Evolutionary conservation across 2,888 invertebrate species (phyloP), one percentile per base, ranked within the genome.

Genomic region (Agriotes lineatus): DNA sequence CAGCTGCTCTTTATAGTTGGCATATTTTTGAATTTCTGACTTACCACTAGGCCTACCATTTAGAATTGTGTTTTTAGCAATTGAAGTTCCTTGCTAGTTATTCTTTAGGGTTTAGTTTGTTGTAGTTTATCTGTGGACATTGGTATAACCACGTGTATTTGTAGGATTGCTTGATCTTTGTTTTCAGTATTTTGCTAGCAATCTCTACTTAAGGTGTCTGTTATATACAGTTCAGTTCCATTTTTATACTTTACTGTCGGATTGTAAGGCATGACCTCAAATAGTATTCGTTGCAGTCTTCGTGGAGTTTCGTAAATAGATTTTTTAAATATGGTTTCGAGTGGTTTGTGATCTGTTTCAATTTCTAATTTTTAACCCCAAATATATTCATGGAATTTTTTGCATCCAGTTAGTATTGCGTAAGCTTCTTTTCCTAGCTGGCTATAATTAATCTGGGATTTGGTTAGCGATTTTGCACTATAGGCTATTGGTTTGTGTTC

Each of bases 301-400:
- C 67, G 67, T 78, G 70, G 71, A 42, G 68, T 66, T 25, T 22
- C 10, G 33, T 57, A n/a, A 30, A 72, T 42, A 2, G 71, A 65
- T 69, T 78, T 78, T 42, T 74, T 75, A 19, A 72, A 71, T n/a
- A 78, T 76, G 10, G 71, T 16, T 35, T 74, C 72, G 6, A 77
- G 52, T 5, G 78, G 77, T 44, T 77, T 77, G 59, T 78, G 76
- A 60, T 79, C 77, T 9, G 72, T 74, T 68, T 77, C 74, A 1
- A 77, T 67, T 0, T n/a, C 64, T 10, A 75, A 57, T 30, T 54
- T 30, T 60, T 16, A 1, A 3, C 74, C 76, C 42, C 59, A 74
- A 16, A 77, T 20, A 61, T 74, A 78, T 33, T 75, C 70, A 39
- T 74, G 59, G 64, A 76, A 76, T 66, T 71, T 73, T 39, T 65